These are phyloP conservation scores for Lamellibrachia luymesi DNA, from an alignment of 1,140 invertebrate genomes.

Conservation along the genomic window DNA sequence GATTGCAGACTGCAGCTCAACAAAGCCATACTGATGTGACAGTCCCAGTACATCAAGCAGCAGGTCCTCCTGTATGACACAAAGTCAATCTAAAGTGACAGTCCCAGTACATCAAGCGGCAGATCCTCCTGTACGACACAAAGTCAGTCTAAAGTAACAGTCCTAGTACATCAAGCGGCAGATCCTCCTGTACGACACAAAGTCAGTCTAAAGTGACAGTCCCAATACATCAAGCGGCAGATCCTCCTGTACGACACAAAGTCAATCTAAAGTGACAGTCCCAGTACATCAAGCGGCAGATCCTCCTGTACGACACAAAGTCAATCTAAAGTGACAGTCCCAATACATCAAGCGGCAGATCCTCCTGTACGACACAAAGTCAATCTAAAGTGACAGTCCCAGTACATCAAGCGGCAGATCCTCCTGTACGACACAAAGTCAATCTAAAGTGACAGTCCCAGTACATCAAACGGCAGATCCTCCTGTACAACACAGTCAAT, in stretches of 20 bases:
- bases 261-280: neutral
- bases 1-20: constrained; percentile 84
- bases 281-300: no score
- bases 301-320: no score
- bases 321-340: no score
- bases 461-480: no score
- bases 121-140: neutral
- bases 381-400: no score
- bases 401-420: no score
- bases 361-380: no score
- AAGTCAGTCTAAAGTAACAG: neutral
- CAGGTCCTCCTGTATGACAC: constrained; percentile 70
- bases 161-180: neutral
- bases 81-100: neutral
- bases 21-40: constrained; percentile 93
- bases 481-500: no score
- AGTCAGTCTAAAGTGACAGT: neutral
- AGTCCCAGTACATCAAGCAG: constrained; percentile 83
- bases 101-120: neutral
- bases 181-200: neutral
- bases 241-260: neutral
- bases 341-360: no score
- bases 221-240: neutral
- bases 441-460: no score
- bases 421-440: no score